Evolutionary conservation across 2,888 invertebrate species (phyloP).

Genomic region (Trypoxylon attenuatum): DNA sequence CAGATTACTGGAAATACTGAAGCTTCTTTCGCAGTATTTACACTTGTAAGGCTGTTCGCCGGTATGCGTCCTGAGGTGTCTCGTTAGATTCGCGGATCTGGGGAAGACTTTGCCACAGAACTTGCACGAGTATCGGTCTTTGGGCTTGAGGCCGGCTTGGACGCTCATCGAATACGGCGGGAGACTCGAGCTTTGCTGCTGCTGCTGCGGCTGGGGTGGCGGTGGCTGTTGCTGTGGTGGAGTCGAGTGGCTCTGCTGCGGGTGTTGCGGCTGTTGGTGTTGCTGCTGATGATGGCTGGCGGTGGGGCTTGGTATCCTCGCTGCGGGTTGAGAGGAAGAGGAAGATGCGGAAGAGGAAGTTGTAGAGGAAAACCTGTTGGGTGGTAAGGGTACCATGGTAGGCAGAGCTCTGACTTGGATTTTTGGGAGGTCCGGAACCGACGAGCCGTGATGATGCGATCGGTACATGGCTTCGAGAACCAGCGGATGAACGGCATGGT

Average conservation of each 20-base stretch:
- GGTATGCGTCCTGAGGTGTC: slow-evolving; percentile 97
- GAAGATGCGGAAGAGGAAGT: slow-evolving; percentile 65
- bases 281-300: slow-evolving; percentile 46
- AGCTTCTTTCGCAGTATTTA: slow-evolving; percentile 98
- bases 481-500: slow-evolving; percentile 77
- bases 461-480: slow-evolving; percentile 84
- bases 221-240: slow-evolving; percentile 70
- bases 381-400: slow-evolving; percentile 72
- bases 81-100: slow-evolving; percentile 95
- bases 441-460: slow-evolving; percentile 76
- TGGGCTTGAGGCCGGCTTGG: slow-evolving; percentile 53
- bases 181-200: slow-evolving; percentile 37
- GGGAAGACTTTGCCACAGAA: slow-evolving; percentile 99
- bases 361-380: slow-evolving; percentile 74
- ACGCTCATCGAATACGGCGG: slow-evolving; percentile 51
- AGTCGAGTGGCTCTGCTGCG: slow-evolving; percentile 48
- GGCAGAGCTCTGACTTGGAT: slow-evolving; percentile 72
- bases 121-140: slow-evolving; percentile 94
- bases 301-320: slow-evolving; percentile 55
- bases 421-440: slow-evolving; percentile 78
- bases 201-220: slow-evolving; percentile 49
- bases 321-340: slow-evolving; percentile 38
- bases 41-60: slow-evolving; percentile 99
- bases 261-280: slow-evolving; percentile 67
- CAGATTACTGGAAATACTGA: slow-evolving; percentile 98